phyloP scores from a whole-genome alignment of 2,113 vertebrate species.

The Dasypus novemcinctus region DNA sequence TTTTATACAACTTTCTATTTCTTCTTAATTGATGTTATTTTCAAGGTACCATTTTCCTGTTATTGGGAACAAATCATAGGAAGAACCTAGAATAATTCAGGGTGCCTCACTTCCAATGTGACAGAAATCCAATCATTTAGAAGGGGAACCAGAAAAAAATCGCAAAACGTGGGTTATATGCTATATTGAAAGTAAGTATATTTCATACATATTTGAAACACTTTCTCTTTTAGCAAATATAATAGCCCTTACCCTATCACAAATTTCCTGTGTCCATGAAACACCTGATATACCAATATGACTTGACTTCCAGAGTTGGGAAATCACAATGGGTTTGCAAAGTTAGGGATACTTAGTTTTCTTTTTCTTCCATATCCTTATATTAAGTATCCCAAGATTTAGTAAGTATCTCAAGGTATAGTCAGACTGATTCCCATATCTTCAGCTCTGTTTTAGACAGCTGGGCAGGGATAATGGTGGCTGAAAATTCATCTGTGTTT shows the following conservation, averaged over 20 bases:
- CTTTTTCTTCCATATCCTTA: neutral
- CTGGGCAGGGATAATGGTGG: neutral
- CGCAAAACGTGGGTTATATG: neutral
- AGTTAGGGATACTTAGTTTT: neutral
- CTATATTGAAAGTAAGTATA: neutral
- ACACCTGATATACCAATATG: neutral
- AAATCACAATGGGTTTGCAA: neutral
- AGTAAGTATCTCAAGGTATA: neutral
- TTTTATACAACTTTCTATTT: conserved; percentile 15
- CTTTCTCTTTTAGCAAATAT: neutral
- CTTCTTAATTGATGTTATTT: conserved; percentile 18
- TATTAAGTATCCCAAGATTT: neutral
- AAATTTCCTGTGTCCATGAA: neutral
- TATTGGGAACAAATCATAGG: neutral
- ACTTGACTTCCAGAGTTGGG: neutral
- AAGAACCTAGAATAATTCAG: neutral
- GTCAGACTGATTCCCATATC: neutral
- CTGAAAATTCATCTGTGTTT: conserved; percentile 47
- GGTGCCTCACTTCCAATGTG: neutral
- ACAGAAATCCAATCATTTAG: conserved; percentile 25
- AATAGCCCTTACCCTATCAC: neutral
- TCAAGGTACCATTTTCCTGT: conserved; percentile 6
- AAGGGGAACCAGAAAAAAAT: conserved; percentile 32
- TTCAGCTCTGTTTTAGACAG: conserved; percentile 17
- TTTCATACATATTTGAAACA: neutral